Conservation (phyloP, 2,797 vertebrate genomes). For the Phataginus tetradactyla region DNA sequence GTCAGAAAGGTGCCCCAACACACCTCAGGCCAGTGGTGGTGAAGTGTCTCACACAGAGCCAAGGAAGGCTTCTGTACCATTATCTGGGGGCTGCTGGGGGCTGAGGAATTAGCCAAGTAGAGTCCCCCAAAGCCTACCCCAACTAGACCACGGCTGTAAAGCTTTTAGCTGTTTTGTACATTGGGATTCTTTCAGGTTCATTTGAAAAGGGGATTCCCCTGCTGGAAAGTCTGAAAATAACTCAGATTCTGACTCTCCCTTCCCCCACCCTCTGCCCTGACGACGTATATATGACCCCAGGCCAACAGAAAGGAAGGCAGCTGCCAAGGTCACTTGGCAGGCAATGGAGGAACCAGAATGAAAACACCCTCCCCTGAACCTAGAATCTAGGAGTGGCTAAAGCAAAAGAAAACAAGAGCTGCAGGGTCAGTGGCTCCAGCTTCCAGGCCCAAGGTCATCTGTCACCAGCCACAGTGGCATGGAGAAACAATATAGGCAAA, state of each 20-base stretch:
- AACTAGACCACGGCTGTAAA: background rate
- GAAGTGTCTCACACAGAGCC: background rate
- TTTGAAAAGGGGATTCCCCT: constrained; percentile 23
- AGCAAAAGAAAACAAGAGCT: constrained; percentile 34
- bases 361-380: background rate
- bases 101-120: background rate
- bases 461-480: background rate
- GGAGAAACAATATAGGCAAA: background rate
- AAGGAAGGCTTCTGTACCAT: background rate
- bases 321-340: background rate
- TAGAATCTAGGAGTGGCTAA: background rate
- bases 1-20: background rate
- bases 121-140: background rate
- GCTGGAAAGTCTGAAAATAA: constrained; percentile 10
- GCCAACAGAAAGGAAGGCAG: background rate
- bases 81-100: background rate
- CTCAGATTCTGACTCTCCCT: background rate
- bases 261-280: background rate
- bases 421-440: background rate
- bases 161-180: background rate
- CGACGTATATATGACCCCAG: background rate
- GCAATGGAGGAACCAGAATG: background rate
- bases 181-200: background rate
- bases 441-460: background rate
- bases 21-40: background rate